These are phyloP conservation scores for Palloptera scutellata DNA, from an alignment of 2,888 invertebrate genomes.

Conservation along the genomic window DNA sequence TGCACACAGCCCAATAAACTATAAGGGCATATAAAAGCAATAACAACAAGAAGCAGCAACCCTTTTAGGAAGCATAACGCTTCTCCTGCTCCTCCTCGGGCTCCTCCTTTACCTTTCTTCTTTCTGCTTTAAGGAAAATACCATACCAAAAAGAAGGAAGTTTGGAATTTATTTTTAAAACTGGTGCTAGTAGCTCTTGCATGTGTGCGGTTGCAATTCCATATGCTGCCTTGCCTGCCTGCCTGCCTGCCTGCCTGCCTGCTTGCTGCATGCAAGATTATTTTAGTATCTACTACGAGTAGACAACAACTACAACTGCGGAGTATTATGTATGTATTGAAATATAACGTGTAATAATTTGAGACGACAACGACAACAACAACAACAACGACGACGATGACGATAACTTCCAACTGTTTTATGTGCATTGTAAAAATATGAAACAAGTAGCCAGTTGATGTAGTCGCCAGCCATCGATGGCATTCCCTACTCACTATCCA, in stretches of 20 bases:
- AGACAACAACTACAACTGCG: not conserved
- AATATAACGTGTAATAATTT: conserved; percentile 52
- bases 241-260: conserved; percentile 18
- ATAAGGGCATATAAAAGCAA: conserved; percentile 14
- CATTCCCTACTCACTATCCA: no score
- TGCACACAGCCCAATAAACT: conserved; percentile 20
- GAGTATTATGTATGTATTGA: conserved; percentile 36
- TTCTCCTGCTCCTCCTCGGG: no score
- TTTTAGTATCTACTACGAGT: conserved; percentile 9
- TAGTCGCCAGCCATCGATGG: no score
- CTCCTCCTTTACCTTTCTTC: no score
- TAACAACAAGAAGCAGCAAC: not conserved
- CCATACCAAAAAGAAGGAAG: no score
- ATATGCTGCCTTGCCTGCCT: not conserved
- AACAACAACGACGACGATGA: conserved; percentile 10
- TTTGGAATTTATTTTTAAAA: no score
- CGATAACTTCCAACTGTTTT: conserved; percentile 43
- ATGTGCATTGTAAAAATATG: conserved; percentile 45
- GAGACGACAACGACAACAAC: conserved; percentile 39
- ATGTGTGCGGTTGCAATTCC: no score
- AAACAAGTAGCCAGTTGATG: conserved; percentile 36
- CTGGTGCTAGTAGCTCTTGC: no score
- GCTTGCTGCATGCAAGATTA: conserved; percentile 18
- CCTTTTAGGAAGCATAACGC: no score
- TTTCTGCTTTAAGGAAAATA: no score